These are phyloP conservation scores for Odobenus rosmarus DNA, from an alignment of 2,113 vertebrate genomes.

Conservation along the genomic window DNA sequence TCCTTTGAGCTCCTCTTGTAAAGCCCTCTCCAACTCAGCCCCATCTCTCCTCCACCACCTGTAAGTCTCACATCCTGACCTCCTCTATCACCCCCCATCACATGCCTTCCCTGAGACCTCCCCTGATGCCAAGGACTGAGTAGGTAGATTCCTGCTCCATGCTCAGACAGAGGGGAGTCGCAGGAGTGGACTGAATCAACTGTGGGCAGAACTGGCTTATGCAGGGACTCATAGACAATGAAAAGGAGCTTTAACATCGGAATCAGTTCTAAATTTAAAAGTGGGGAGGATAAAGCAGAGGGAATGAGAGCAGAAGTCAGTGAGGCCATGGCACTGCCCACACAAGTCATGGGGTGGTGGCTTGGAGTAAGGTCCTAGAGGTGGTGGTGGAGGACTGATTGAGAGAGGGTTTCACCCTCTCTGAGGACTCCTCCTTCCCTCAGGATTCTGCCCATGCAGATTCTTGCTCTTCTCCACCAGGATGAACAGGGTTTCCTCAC, in stretches of 20 bases:
- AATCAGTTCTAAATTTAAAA: conserved; percentile 18
- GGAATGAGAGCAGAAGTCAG: background rate
- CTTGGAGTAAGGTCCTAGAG: background rate
- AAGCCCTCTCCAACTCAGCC: background rate
- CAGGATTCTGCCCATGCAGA: conserved; percentile 27
- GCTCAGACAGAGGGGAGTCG: background rate
- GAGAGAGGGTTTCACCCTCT: background rate
- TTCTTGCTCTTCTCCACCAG: background rate
- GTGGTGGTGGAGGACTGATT: background rate
- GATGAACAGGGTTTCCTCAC: background rate
- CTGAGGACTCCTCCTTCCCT: background rate
- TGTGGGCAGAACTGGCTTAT: background rate
- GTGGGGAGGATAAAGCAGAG: background rate
- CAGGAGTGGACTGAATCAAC: background rate
- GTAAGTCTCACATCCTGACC: background rate
- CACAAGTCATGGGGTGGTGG: background rate
- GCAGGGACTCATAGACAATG: background rate
- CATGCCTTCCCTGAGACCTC: conserved; percentile 3
- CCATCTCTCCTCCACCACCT: background rate
- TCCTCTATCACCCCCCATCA: background rate
- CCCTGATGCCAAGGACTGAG: background rate
- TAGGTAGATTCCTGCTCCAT: background rate
- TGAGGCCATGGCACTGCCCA: background rate
- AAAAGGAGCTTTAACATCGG: background rate
- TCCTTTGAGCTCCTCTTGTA: background rate